A percentile compares a stretch with the other conserved stretches of the same genome.
Evolutionary conservation across 2,888 invertebrate species (phyloP).

Genomic region (Campoletis raptor): DNA sequence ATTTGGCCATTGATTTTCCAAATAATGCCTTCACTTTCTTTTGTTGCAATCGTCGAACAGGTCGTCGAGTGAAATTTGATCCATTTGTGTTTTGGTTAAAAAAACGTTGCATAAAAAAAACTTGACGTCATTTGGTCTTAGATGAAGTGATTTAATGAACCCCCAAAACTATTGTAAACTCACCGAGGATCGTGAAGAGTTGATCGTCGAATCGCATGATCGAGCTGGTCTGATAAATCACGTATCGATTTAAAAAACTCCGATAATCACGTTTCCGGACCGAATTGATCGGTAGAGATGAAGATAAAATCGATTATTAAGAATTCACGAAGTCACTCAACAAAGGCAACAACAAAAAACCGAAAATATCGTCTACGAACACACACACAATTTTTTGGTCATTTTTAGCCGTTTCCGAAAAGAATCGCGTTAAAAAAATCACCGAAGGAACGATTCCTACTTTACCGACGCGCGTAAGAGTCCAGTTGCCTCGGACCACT

Average conservation of each 20-base stretch:
- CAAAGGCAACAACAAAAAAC: background rate
- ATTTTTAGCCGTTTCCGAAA: background rate
- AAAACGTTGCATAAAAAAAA: background rate
- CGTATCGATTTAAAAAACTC: background rate
- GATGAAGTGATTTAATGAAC: background rate
- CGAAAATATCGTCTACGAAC: background rate
- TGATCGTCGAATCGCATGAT: constrained; percentile 82
- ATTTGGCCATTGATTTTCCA: background rate
- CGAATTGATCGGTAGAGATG: background rate
- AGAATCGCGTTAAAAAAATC: background rate
- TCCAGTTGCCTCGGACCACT: background rate
- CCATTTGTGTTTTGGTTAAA: background rate
- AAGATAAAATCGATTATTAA: background rate
- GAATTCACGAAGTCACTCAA: background rate
- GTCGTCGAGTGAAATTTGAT: background rate
- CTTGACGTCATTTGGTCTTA: background rate
- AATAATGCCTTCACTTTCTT: background rate
- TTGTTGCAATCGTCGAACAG: background rate
- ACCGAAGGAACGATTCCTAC: background rate
- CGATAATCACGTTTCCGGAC: constrained; percentile 1
- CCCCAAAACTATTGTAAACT: constrained; percentile 59
- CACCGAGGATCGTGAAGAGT: constrained; percentile 80
- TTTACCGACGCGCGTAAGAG: constrained; percentile 21
- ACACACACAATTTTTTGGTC: background rate
- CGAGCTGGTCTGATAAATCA: constrained; percentile 26